Base-by-base conservation (phyloP, 2,888 invertebrate species). In the Cephalotes varians region DNA sequence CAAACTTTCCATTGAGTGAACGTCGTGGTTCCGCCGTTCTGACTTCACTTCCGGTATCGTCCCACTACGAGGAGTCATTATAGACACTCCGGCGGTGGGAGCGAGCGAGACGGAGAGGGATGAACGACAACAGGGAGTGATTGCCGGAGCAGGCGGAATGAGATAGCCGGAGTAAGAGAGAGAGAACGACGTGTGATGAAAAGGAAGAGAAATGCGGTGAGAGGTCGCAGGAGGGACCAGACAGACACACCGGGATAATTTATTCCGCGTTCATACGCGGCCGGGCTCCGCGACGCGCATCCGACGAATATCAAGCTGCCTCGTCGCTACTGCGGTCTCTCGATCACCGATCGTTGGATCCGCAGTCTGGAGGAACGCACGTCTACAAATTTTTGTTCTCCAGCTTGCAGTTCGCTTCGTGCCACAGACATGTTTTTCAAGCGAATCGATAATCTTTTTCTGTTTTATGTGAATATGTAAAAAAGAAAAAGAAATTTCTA, bases 1-100 rank as follows among this genome's bases (percentile, higher is more conserved):
- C 91, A 90, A 93, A 94, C 94, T 94, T 94, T 94, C 94, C 94
- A 94, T 93, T 93, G 93, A 94, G 93, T 93, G 93, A 94, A 92
- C 93, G 93, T 93, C 92, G 64, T 93, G 93, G 94, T 94, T 94
- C 94, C 94, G 94, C 94, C 91, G 91, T 92, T 92, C 92, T 94
- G 94, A 90, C 91, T 93, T 91, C 92, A 86, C 91, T 93, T 93
- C 93, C 93, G 93, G 93, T 93, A 93, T 93, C 93, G 92, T 93
- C 93, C 93, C 93, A 92, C 93, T 85, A 83, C 79, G 88, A 90
- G 89, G 85, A 89, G 88, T 90, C 88, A 88, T 88, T 89, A 91
- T 82, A 83, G 74, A 76, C 83, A 56, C 64, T 81, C 79, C 56
- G 65, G 62, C 37, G 44, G 58, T 56, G 60, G 60, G 84, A 64